A percentile compares a stretch with the other conserved stretches of the same genome.
Conservation (phyloP, 2,888 invertebrate species). For the Dione juno region DNA sequence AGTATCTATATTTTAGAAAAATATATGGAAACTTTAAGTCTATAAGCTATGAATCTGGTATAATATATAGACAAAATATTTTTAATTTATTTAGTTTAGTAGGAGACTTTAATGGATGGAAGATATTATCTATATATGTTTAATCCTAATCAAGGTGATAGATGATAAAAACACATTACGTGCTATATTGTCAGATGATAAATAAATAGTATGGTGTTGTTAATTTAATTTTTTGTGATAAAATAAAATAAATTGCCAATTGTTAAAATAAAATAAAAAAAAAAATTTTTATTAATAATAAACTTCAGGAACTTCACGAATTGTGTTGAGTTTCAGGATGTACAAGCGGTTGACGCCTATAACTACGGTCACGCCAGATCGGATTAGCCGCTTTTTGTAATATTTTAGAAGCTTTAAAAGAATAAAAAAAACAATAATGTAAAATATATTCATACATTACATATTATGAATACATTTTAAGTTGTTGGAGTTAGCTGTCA, state of each 20-base stretch:
- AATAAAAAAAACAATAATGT: neutral
- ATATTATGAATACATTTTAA: neutral
- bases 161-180: neutral
- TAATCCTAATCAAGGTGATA: neutral
- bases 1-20: neutral
- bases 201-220: neutral
- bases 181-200: neutral
- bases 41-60: neutral
- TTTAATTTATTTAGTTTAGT: neutral
- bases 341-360: neutral
- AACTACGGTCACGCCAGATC: neutral
- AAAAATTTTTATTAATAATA: too few relatives aligned
- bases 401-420: slow-evolving; percentile 1
- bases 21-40: neutral
- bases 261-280: slow-evolving; percentile 6
- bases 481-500: neutral
- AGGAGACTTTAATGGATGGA: neutral
- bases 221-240: neutral
- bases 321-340: slow-evolving; percentile 5
- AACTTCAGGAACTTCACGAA: slow-evolving; percentile 1
- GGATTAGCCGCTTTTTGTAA: slow-evolving; percentile 2
- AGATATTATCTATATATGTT: neutral
- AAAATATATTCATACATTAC: slow-evolving; percentile 1
- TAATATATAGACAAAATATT: neutral
- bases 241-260: slow-evolving; percentile 24